A percentile compares a stretch with the other conserved stretches of the same genome.
Conservation (phyloP, 2,113 vertebrate genomes). For the Brachyistius frenatus region DNA sequence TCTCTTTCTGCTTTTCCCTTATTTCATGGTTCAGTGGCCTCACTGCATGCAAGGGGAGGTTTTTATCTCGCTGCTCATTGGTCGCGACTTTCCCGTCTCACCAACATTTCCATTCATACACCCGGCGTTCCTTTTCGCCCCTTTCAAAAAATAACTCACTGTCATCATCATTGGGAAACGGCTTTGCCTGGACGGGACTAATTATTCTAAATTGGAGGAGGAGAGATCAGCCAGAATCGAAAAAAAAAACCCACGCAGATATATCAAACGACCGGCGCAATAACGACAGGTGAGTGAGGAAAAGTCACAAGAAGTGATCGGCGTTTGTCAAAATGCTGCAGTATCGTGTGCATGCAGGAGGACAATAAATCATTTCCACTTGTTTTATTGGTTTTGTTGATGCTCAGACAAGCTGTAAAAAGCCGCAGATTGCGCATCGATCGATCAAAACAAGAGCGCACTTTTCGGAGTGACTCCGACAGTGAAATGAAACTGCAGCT, state of each 20-base stretch:
- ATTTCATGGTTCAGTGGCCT: constrained; percentile 85
- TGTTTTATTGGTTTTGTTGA: constrained; percentile 10
- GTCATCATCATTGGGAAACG: constrained; percentile 74
- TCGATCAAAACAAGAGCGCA: not conserved
- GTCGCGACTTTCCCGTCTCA: constrained; percentile 71
- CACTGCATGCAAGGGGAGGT: constrained; percentile 76
- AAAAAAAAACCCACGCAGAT: constrained; percentile 8
- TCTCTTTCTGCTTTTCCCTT: constrained; percentile 69
- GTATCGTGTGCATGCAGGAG: constrained; percentile 8
- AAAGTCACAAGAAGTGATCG: not conserved
- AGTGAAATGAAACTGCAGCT: not conserved
- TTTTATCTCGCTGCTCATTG: constrained; percentile 83
- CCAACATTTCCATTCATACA: constrained; percentile 83
- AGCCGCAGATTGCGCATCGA: not conserved
- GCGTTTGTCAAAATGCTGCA: not conserved
- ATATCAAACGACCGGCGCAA: constrained; percentile 31
- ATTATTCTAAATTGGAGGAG: constrained; percentile 71
- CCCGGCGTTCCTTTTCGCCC: constrained; percentile 72
- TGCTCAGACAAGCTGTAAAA: not conserved
- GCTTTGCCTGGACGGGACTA: constrained; percentile 74
- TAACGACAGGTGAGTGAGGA: constrained; percentile 80
- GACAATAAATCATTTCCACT: constrained; percentile 3
- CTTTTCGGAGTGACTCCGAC: constrained; percentile 1
- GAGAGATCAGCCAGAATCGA: constrained; percentile 56
- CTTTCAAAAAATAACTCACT: constrained; percentile 80